Conservation (phyloP, 2,113 vertebrate genomes). For the Diphyllodes magnificus region DNA sequence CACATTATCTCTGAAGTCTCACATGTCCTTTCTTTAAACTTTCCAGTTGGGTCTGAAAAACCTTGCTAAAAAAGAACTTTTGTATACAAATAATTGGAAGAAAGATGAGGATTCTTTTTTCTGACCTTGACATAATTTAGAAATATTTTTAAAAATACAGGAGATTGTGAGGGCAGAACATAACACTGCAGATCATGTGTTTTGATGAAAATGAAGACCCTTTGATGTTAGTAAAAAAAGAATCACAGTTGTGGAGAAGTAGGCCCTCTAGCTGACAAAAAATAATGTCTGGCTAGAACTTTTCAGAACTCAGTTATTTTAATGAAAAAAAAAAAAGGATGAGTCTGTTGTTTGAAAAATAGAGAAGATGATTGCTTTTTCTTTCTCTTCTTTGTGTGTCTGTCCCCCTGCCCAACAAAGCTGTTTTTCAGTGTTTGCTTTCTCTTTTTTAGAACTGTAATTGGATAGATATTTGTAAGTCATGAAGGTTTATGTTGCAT, state of each 20-base stretch:
- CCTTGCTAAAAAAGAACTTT: background rate
- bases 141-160: background rate
- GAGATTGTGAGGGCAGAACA: background rate
- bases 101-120: background rate
- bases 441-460: background rate
- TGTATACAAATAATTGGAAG: background rate
- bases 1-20: constrained; percentile 18
- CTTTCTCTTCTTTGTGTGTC: background rate
- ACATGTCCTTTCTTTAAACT: background rate
- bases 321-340: background rate
- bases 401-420: background rate
- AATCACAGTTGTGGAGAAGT: background rate
- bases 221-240: constrained; percentile 4
- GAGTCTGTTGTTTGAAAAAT: background rate
- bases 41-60: background rate
- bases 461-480: background rate
- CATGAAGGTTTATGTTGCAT: background rate
- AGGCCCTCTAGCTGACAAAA: constrained; percentile 37
- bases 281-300: background rate
- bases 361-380: background rate
- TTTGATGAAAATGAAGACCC: background rate
- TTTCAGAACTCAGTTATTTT: background rate
- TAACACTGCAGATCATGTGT: background rate
- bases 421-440: background rate
- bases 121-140: background rate